These are phyloP conservation scores for Drosophila virilis DNA, from an alignment of 1,140 invertebrate genomes.

Conservation along the genomic window DNA sequence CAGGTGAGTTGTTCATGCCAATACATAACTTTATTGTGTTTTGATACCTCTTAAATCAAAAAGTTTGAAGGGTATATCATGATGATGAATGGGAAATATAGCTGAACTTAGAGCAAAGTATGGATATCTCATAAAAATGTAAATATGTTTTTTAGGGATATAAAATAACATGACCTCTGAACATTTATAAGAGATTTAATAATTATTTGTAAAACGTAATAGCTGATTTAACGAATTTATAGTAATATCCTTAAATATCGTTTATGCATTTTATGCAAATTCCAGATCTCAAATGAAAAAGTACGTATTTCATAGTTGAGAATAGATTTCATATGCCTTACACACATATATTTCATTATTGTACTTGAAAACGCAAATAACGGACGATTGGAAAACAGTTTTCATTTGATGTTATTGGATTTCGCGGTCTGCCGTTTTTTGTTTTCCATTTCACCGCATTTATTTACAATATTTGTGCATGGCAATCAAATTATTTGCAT, in stretches of 20 bases:
- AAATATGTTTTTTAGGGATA: too few relatives aligned
- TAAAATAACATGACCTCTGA: too few relatives aligned
- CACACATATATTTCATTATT: slow-evolving; percentile 71
- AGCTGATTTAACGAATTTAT: too few relatives aligned
- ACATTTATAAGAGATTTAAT: too few relatives aligned
- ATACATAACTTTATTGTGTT: slow-evolving; percentile 34
- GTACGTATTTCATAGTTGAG: slow-evolving; percentile 1
- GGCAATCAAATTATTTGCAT: slow-evolving; percentile 74
- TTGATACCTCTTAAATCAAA: background rate
- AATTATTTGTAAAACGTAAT: too few relatives aligned
- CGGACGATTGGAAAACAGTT: slow-evolving; percentile 66
- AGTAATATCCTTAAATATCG: too few relatives aligned
- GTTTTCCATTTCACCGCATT: slow-evolving; percentile 51
- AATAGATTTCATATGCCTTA: background rate
- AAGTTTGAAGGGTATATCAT: slow-evolving; percentile 2
- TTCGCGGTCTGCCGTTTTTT: slow-evolving; percentile 61
- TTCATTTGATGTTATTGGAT: slow-evolving; percentile 76
- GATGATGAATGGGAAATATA: background rate
- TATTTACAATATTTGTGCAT: slow-evolving; percentile 68
- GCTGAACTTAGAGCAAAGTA: too few relatives aligned
- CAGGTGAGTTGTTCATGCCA: slow-evolving; percentile 69
- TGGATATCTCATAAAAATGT: too few relatives aligned
- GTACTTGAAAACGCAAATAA: slow-evolving; percentile 48
- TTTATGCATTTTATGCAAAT: too few relatives aligned
- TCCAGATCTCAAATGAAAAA: too few relatives aligned